These are phyloP conservation scores for Xanthorhoe designata DNA, from an alignment of 2,888 invertebrate species.

Conservation along the genomic window DNA sequence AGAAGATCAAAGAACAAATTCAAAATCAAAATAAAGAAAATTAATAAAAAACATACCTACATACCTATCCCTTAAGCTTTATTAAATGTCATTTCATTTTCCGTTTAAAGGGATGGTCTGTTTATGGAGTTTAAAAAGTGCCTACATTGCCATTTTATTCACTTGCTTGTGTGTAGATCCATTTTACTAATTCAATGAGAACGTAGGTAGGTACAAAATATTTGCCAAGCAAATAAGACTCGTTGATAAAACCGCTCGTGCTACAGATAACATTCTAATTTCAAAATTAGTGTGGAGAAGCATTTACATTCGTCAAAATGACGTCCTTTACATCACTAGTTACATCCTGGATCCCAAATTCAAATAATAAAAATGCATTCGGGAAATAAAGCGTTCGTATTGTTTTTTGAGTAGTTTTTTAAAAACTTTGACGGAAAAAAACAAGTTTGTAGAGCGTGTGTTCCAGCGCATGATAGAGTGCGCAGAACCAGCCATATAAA, in stretches of 20 bases:
- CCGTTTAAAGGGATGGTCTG: too few relatives aligned
- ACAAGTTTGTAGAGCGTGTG: slow-evolving; percentile 46
- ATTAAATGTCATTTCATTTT: too few relatives aligned
- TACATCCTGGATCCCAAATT: slow-evolving; percentile 31
- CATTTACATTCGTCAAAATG: slow-evolving; percentile 48
- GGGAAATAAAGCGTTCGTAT: slow-evolving; percentile 23
- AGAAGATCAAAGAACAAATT: too few relatives aligned
- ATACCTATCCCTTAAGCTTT: too few relatives aligned
- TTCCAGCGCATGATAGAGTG: slow-evolving; percentile 72
- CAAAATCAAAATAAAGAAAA: too few relatives aligned
- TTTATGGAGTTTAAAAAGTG: not conserved
- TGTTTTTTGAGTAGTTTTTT: slow-evolving; percentile 12
- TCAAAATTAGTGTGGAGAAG: slow-evolving; percentile 48
- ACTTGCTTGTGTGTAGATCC: slow-evolving; percentile 30
- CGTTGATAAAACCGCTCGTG: slow-evolving; percentile 71
- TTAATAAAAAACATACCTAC: too few relatives aligned
- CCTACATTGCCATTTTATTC: not conserved
- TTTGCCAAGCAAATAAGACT: slow-evolving; percentile 68
- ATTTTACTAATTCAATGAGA: slow-evolving; percentile 44
- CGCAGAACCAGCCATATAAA: slow-evolving; percentile 79
- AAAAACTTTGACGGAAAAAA: slow-evolving; percentile 39
- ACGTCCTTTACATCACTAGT: slow-evolving; percentile 34
- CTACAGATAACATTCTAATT: slow-evolving; percentile 56
- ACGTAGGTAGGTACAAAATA: slow-evolving; percentile 61
- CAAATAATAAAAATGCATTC: slow-evolving; percentile 33